Base-by-base conservation (phyloP, 1,140 invertebrate species). In the Drosophila navojoa region DNA sequence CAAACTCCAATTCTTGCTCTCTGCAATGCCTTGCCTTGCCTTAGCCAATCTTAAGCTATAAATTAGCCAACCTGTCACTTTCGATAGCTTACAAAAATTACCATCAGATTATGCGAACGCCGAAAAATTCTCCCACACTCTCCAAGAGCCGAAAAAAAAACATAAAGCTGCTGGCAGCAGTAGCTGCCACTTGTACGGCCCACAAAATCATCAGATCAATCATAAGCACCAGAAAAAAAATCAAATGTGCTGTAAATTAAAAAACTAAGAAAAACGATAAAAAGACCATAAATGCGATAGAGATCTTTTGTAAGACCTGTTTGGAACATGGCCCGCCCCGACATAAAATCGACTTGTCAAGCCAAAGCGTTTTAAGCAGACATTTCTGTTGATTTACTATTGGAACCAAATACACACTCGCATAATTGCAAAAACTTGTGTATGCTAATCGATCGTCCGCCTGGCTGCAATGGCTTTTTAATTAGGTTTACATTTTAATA, bases 401-500 rank as follows among this genome's bases (percentile, higher is more conserved):
- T 70, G 67, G 64, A 85, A 63, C 74, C 63, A 53, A 49, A 49
- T 11, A 38, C 35, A 38, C 35, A 73, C 47, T 45, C 42, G 73
- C 59, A 85, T 85, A 86, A 86, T 86, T 70, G 82, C 61, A 87
- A 86, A 87, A 73, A 89, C 82, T 86, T 87, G 82, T 87, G 82
- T 82, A 86, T 86, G 82, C 82, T 79, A 86, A 86, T 86, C 69
- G 72, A 82, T 82, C 45, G 78, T 71, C 50, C 50, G 77, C 42
- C 62, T 77, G 82, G 82, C 79, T 79, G 82, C 87, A 76, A 79
- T 70, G 76, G 38, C 68, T 71, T 87, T 87, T 87, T 82, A 76
- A 85, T 85, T 76, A 71, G 71, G 73, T 87, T 87, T 87, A 87
- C 82, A 87, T 82, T 82, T 87, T 82, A 86, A 86, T 86, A 81